Conservation (phyloP, 37 sponge, comb jelly and placozoan species). For the Oscarella lobularis region DNA sequence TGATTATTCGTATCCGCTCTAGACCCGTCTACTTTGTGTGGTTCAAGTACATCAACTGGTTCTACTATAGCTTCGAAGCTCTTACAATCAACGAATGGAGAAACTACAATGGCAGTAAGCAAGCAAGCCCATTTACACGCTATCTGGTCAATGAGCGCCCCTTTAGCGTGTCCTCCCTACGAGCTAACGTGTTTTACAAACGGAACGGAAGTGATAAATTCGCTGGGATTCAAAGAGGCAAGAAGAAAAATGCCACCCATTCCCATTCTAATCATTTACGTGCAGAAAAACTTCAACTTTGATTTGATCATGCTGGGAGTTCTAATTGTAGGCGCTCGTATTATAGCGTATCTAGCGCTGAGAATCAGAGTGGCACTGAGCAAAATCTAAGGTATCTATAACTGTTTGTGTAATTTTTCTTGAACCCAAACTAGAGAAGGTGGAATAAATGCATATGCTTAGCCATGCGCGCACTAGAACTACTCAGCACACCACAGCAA, state of each 20-base stretch:
- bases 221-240: not conserved
- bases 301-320: not conserved
- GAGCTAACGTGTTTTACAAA: not conserved
- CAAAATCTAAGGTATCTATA: not conserved
- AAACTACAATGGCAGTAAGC: not conserved
- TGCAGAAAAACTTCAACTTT: not conserved
- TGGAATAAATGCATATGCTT: not conserved
- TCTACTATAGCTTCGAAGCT: slow-evolving; percentile 24
- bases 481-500: too few species aligned
- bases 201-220: not conserved
- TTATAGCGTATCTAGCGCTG: not conserved
- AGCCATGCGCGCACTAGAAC: not conserved
- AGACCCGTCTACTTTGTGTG: slow-evolving; percentile 12
- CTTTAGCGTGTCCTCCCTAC: not conserved
- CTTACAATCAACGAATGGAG: slow-evolving; percentile 21
- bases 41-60: slow-evolving; percentile 25
- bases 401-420: not conserved
- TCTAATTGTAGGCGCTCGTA: not conserved
- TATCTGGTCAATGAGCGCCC: too few species aligned
- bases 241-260: too few species aligned
- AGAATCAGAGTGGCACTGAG: not conserved
- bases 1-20: too few species aligned
- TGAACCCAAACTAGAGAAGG: too few species aligned
- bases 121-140: not conserved
- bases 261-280: too few species aligned